Conservation (phyloP, 2,888 invertebrate species). For the Cosmorhoe ocellata region DNA sequence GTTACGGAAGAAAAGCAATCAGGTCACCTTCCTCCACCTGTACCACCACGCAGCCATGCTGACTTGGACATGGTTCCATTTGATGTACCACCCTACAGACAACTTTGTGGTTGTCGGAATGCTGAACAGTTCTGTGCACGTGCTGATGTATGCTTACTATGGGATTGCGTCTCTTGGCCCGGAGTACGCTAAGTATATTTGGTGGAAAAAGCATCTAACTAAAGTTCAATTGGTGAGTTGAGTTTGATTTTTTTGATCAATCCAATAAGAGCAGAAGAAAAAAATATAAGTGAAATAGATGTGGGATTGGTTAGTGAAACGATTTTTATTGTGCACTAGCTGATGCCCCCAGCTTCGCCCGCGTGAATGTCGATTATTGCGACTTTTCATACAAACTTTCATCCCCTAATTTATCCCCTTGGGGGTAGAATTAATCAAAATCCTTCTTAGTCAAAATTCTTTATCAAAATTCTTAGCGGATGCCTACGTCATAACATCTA, state of each 20-base stretch:
- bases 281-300: too few species aligned
- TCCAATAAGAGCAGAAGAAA: too few species aligned
- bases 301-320: too few species aligned
- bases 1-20: constrained; percentile 88
- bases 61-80: constrained; percentile 89
- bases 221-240: constrained; percentile 87
- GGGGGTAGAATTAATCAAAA: too few species aligned
- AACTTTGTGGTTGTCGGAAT: constrained; percentile 89
- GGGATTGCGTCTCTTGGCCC: constrained; percentile 89
- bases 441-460: too few species aligned
- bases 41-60: constrained; percentile 93
- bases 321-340: too few species aligned
- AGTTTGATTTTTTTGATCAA: neutral
- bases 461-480: too few species aligned
- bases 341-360: too few species aligned
- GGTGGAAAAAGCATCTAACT: constrained; percentile 95
- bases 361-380: too few species aligned
- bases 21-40: constrained; percentile 93
- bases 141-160: constrained; percentile 92
- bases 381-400: too few species aligned
- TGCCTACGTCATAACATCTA: too few species aligned
- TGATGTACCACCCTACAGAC: constrained; percentile 89
- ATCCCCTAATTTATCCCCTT: too few species aligned
- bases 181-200: constrained; percentile 87
- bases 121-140: constrained; percentile 89